Evolutionary conservation across 1,140 invertebrate species (phyloP).

Genomic region (Zaprionus inermis): DNA sequence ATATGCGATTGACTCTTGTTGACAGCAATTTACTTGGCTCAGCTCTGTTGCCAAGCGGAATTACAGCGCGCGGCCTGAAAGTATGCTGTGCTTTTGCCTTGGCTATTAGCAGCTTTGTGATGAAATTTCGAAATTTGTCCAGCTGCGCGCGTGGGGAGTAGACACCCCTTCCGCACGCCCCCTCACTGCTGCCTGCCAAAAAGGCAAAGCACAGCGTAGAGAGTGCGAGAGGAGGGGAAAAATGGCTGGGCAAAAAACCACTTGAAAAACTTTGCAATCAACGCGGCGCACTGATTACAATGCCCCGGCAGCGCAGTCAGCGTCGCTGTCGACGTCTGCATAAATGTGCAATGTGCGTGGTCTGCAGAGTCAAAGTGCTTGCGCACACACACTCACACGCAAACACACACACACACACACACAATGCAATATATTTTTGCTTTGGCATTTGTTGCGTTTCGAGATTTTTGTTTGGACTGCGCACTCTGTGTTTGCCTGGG

Average conservation of each 20-base stretch:
- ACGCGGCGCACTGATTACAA: constrained; percentile 76
- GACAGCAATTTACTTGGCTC: too few species aligned
- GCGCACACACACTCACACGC: constrained; percentile 26
- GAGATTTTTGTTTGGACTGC: constrained; percentile 57
- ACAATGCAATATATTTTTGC: constrained; percentile 70
- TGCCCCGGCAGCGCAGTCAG: constrained; percentile 50
- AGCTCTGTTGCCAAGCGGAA: not conserved
- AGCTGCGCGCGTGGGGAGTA: not conserved
- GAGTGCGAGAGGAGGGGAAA: not conserved
- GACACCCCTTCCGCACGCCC: not conserved
- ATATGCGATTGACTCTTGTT: too few species aligned
- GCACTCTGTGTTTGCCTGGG: constrained; percentile 23
- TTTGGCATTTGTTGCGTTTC: constrained; percentile 76
- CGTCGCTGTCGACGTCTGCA: constrained; percentile 26
- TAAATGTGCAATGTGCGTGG: constrained; percentile 77
- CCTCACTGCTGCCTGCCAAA: constrained; percentile 26
- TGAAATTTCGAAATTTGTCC: constrained; percentile 22
- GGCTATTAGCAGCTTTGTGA: constrained; percentile 36
- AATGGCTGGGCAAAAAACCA: constrained; percentile 40
- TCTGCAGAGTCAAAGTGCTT: constrained; percentile 42
- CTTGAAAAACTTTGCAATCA: constrained; percentile 81
- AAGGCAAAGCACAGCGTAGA: constrained; percentile 36
- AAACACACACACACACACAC: constrained; percentile 12
- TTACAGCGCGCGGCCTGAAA: not conserved
- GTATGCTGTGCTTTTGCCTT: not conserved